Base-by-base conservation (phyloP, 2,113 vertebrate genomes). In the Excalfactoria chinensis region DNA sequence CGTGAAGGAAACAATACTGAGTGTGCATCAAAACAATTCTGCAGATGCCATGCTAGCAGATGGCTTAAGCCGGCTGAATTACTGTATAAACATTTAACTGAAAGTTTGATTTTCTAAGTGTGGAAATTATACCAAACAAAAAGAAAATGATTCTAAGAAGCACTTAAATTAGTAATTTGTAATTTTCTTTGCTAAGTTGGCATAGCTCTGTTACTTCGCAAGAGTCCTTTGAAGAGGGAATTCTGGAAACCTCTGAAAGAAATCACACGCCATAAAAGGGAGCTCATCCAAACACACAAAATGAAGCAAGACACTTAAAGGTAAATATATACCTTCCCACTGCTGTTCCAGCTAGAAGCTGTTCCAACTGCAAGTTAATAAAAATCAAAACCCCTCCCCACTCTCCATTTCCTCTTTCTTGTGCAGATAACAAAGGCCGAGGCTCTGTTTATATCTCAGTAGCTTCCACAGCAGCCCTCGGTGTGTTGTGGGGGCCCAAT, bases 61-160 rank as follows among this genome's bases (percentile, higher is more conserved):
- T 90, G 97, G 93, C 93, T 95, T 74, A 28, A 84, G 75, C 90
- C 0, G 60, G 56, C 85, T 86, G 96, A 96, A 94, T 64, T 77
- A 89, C 96, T 95, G n/a, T 78, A 88, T 84, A 94, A 96, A 97
- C 97, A 94, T 56, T 95, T 95, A 89, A 90, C 67, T 44, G 84
- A 72, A 95, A 97, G 92, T 94, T 94, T 96, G 96, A 96, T 96
- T 94, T 95, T 82, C 5, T 84, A 94, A 90, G 94, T 49, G 93
- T 94, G 81, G 89, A 97, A 97, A 97, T 95, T 41, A 91, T 28
- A 92, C 88, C 86, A 95, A 97, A 97, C 96, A 90, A 93, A 96
- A 95, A 93, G 94, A 76, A 89, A 93, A 94, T 43, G 26, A 92
- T 84, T 90, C 88, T 87, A 84, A 55, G 77, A 92, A 93, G 91